Conservation (phyloP, 2,113 vertebrate genomes). For the Hassar affinis region DNA sequence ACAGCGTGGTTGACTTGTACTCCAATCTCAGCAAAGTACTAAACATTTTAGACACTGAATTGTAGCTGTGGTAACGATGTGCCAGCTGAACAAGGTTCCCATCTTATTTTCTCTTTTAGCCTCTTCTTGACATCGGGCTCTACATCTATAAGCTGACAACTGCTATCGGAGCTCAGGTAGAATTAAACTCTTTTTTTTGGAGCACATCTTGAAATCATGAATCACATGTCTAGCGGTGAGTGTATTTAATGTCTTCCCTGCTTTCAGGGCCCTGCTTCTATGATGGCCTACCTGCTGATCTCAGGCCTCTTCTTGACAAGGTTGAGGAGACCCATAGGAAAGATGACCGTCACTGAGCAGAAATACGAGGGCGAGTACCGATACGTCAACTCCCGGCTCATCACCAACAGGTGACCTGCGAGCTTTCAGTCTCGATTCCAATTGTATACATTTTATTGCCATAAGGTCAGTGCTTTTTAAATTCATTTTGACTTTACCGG, state of each 20-base stretch:
- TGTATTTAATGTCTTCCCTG: neutral
- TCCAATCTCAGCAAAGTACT: slow-evolving; percentile 96
- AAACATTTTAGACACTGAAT: neutral
- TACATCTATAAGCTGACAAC: slow-evolving; percentile 96
- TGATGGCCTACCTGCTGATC: slow-evolving; percentile 94
- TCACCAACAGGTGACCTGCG: slow-evolving; percentile 87
- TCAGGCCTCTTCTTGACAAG: slow-evolving; percentile 93
- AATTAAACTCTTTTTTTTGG: slow-evolving; percentile 7
- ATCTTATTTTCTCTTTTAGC: slow-evolving; percentile 67
- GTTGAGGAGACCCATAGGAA: slow-evolving; percentile 90
- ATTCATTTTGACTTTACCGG: neutral
- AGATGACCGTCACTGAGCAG: slow-evolving; percentile 92
- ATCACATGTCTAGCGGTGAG: neutral
- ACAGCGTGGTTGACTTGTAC: slow-evolving; percentile 96
- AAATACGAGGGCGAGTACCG: slow-evolving; percentile 96
- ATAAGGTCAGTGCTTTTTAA: neutral
- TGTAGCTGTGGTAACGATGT: neutral
- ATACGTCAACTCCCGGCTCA: slow-evolving; percentile 94
- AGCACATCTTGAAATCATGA: neutral
- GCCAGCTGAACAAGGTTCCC: neutral
- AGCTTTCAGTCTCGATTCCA: neutral
- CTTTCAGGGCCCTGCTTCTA: slow-evolving; percentile 84
- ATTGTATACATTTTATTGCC: neutral
- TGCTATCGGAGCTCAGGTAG: slow-evolving; percentile 94
- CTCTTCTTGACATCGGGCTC: slow-evolving; percentile 91